Conservation (phyloP, 2,113 vertebrate species). For the Mesitornis unicolor region DNA sequence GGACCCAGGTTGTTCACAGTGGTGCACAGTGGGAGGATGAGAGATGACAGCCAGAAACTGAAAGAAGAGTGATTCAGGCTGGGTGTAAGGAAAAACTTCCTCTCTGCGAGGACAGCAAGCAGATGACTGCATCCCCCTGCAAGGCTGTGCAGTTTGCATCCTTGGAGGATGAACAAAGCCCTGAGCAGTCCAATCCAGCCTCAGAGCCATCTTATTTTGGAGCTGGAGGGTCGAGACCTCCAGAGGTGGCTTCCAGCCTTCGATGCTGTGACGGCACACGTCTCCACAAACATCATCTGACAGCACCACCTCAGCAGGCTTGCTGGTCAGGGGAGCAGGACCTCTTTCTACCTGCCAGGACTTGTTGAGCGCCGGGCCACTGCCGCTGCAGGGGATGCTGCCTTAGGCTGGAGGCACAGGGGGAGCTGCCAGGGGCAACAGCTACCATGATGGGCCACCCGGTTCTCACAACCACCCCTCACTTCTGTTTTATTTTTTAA, state of each 20-base stretch:
- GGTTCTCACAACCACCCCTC: too few relatives aligned
- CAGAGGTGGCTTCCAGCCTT: fast-evolving
- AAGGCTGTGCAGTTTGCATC: neutral
- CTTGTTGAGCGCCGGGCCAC: too few relatives aligned
- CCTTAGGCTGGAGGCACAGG: too few relatives aligned
- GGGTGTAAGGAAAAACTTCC: neutral
- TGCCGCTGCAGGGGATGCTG: too few relatives aligned
- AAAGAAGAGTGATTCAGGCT: neutral
- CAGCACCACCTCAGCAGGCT: too few relatives aligned
- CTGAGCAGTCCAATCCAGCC: fast-evolving
- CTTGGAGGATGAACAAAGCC: neutral
- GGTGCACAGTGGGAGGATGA: neutral
- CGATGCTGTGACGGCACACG: neutral
- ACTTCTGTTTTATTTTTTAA: neutral
- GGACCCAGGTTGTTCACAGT: neutral
- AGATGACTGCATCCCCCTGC: fast-evolving
- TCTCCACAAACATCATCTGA: neutral
- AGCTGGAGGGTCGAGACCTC: neutral
- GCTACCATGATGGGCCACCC: neutral
- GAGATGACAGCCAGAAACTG: neutral
- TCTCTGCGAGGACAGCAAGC: neutral
- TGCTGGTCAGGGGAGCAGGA: too few relatives aligned
- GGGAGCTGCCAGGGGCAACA: neutral
- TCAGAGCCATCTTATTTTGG: too few relatives aligned
- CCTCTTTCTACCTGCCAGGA: too few relatives aligned